Base-by-base conservation (phyloP, 2,888 invertebrate species). In the Machimus atricapillus region DNA sequence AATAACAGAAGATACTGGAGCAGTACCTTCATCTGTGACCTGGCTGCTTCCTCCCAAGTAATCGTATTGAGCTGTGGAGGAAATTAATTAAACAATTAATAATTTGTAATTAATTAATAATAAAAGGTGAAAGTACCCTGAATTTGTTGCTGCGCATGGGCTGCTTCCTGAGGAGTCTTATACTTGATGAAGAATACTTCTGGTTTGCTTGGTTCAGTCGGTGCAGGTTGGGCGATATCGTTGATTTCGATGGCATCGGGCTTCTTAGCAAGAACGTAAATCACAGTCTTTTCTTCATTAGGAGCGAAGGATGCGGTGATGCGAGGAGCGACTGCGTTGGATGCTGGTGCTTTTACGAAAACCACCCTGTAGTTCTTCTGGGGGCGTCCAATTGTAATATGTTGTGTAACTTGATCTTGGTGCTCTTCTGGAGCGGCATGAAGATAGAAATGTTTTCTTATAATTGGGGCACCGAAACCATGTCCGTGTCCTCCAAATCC, bases 401-500 rank as follows among this genome's bases (percentile, higher is more conserved):
- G n/a, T 14, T 86, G 76, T 56, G 88, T 85, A 37, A 46, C 85
- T 27, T 52, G 37, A 12, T 85, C 85, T 34, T 89, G 87, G 43
- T 89, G 87, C 31, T 89, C 89, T 8, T 86, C 66, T 16, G 89
- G 89, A 16, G 89, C 89, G 16, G 88, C 87, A 87, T 89, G 89
- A 19, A 89, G 82, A 43, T 89, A 89, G 34, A 89, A 88, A 56
- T 89, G 73, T 52, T 89, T 89, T 1, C 88, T 89, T 23, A 89
- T 37, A 16, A 87, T 86, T 85, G 89, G 89, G 73, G 40, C 76
- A 27, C 66, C 66, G 8, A 66, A 66, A 12, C 23, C 23, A 27
- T 23, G 23, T 66, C 66, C 82, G 23, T 9, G 1, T 9, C 23
- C 66, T 19, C n/a, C 37, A 37, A n/a, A 19, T 31, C 52, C 16